Evolutionary conservation across 2,888 invertebrate genomes (phyloP).

Genomic region (Sycophila texana): DNA sequence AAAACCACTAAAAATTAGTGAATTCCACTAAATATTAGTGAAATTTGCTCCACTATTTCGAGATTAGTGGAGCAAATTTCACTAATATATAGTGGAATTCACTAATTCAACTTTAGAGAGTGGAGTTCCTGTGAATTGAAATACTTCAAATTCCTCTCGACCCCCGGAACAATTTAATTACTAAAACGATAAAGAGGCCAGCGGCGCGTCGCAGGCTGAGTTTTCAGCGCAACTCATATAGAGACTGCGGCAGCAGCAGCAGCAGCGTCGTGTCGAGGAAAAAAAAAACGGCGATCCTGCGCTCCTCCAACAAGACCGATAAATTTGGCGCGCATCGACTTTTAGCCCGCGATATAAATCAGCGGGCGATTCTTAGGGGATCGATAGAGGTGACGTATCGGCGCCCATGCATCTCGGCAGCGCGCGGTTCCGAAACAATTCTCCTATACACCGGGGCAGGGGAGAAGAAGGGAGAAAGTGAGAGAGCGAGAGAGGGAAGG

Average conservation of each 20-base stretch:
- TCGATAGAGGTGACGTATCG: constrained; percentile 41
- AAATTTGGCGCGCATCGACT: constrained; percentile 25
- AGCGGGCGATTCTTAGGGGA: constrained; percentile 30
- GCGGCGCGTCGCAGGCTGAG: not conserved
- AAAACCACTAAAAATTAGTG: no score
- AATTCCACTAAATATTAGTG: no score
- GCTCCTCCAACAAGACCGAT: constrained; percentile 1
- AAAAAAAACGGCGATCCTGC: not conserved
- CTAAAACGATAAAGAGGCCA: not conserved
- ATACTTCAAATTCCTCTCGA: not conserved
- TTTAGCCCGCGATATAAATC: constrained; percentile 43
- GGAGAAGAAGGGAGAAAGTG: constrained; percentile 11
- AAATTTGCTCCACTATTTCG: no score
- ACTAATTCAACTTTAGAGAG: no score
- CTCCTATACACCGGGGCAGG: not conserved
- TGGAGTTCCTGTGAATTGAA: no score
- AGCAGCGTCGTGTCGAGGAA: not conserved
- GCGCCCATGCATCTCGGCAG: constrained; percentile 30
- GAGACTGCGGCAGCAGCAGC: not conserved
- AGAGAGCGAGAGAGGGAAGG: constrained; percentile 29
- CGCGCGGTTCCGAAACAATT: constrained; percentile 37
- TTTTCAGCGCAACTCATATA: constrained; percentile 2
- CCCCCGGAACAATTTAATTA: not conserved
- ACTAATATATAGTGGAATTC: no score
- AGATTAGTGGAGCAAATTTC: no score